Conservation (phyloP, 2,113 vertebrate species). For the Paradisaea rubra region DNA sequence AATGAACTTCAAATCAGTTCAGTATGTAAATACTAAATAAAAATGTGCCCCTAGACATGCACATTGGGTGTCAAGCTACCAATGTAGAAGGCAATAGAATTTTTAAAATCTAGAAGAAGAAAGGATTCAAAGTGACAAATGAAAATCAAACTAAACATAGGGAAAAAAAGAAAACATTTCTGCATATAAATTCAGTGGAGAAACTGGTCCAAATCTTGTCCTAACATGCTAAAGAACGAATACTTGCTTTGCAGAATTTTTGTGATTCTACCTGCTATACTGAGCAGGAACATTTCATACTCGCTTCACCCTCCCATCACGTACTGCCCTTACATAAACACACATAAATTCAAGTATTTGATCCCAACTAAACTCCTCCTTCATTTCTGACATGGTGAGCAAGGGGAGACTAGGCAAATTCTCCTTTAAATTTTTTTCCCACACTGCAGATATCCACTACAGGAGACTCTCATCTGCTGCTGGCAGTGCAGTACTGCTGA, state of each 20-base stretch:
- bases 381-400: background rate
- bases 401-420: background rate
- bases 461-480: background rate
- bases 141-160: background rate
- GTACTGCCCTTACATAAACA: background rate
- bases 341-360: background rate
- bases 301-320: background rate
- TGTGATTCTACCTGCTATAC: background rate
- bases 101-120: background rate
- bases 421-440: background rate
- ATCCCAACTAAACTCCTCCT: background rate
- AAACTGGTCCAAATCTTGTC: background rate
- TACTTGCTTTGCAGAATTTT: background rate
- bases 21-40: background rate
- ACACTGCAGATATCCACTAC: background rate
- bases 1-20: background rate
- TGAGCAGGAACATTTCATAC: background rate
- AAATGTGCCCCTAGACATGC: background rate
- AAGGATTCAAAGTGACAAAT: background rate
- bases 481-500: background rate
- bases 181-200: background rate
- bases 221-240: background rate
- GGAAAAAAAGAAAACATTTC: background rate
- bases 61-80: background rate
- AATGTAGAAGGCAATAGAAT: background rate